A percentile compares a stretch with the other conserved stretches of the same genome.
phyloP scores from a whole-genome alignment of 2,797 vertebrate genomes.

The Sebastes umbrosus region DNA sequence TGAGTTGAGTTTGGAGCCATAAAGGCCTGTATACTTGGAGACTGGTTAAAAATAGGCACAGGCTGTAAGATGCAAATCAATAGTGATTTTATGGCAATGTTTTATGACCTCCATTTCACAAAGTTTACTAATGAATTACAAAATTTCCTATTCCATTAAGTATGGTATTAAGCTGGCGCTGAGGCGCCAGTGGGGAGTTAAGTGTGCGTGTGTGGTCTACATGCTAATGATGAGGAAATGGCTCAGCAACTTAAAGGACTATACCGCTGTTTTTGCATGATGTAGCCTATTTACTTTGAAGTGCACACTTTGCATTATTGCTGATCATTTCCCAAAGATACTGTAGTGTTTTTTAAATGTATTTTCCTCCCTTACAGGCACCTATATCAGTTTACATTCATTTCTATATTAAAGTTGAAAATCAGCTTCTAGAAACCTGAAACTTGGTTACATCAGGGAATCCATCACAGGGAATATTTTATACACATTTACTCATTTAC shows the following conservation, averaged over 20 bases:
- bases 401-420: background rate
- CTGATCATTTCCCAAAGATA: constrained; percentile 1
- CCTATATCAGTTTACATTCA: background rate
- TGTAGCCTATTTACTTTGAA: background rate
- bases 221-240: constrained; percentile 45
- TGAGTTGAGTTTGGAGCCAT: constrained; percentile 9
- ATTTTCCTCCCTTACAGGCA: background rate
- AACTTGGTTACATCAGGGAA: too few species aligned
- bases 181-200: constrained; percentile 44
- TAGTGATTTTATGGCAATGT: constrained; percentile 40
- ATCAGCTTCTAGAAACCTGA: background rate
- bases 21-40: constrained; percentile 6
- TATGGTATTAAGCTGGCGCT: constrained; percentile 38
- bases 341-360: background rate
- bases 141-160: constrained; percentile 44
- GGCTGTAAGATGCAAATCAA: constrained; percentile 43
- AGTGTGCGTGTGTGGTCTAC: constrained; percentile 23
- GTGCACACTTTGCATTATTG: background rate
- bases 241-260: constrained; percentile 15
- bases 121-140: constrained; percentile 67
- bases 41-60: constrained; percentile 21
- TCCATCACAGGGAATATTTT: background rate
- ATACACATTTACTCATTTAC: background rate
- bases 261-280: background rate
- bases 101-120: constrained; percentile 61